These are phyloP conservation scores for Lasius fuliginosus DNA, from an alignment of 2,888 invertebrate species.

Conservation along the genomic window DNA sequence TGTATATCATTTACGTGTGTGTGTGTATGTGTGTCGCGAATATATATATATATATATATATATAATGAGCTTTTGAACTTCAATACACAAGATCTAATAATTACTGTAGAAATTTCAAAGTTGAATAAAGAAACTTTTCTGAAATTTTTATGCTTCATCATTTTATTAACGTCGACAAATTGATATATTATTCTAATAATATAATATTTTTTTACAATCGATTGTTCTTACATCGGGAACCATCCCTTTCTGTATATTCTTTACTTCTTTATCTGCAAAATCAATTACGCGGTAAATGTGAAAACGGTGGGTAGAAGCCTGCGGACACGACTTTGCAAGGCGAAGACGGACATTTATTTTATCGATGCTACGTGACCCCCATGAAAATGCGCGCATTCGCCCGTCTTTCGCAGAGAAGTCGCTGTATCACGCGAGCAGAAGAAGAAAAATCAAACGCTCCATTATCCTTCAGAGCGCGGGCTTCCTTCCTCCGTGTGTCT, in stretches of 20 bases:
- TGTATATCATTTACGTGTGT: background rate
- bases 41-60: background rate
- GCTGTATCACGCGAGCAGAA: constrained; percentile 10
- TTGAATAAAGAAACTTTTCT: background rate
- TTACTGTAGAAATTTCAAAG: background rate
- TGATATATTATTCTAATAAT: background rate
- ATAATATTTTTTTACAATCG: background rate
- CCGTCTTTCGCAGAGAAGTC: constrained; percentile 31
- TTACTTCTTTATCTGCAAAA: background rate
- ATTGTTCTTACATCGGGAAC: background rate
- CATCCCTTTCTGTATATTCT: background rate
- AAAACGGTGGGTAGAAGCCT: background rate
- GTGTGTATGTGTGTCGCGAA: no score
- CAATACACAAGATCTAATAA: background rate
- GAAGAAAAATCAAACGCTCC: constrained; percentile 42
- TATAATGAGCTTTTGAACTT: background rate
- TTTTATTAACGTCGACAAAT: background rate
- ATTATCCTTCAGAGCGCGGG: constrained; percentile 37
- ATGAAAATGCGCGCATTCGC: constrained; percentile 30
- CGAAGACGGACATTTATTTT: constrained; percentile 46
- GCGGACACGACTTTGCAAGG: background rate
- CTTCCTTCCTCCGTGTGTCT: constrained; percentile 48
- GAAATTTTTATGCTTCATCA: background rate
- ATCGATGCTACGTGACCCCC: constrained; percentile 49
- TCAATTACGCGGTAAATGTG: constrained; percentile 34